Evolutionary conservation across 2,113 vertebrate genomes (phyloP).

Genomic region (Fregetta grallaria): DNA sequence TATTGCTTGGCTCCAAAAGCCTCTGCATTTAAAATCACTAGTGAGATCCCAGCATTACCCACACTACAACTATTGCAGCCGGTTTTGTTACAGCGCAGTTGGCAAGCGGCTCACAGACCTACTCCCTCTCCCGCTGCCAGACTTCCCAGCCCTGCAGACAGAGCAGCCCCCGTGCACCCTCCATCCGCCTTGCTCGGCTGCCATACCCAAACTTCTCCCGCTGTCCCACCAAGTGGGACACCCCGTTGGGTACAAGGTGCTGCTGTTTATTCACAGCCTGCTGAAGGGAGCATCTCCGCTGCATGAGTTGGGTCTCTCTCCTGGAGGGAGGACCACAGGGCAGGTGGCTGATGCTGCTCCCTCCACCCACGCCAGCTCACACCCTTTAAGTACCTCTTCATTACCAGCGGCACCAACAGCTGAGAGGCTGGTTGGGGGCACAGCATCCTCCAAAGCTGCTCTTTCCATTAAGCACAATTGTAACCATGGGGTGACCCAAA

Average conservation of each 20-base stretch:
- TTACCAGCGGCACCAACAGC: neutral
- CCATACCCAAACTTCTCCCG: neutral
- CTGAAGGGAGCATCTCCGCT: neutral
- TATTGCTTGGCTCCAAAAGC: neutral
- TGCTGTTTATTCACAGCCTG: neutral
- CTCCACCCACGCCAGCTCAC: neutral
- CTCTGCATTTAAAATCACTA: neutral
- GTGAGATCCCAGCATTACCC: neutral
- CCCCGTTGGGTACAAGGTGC: fast-evolving
- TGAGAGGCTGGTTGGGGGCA: neutral
- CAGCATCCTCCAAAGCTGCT: neutral
- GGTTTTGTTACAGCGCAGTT: neutral
- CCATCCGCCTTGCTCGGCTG: fast-evolving
- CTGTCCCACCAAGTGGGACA: neutral
- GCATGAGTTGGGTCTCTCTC: neutral
- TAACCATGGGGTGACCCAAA: too few species aligned
- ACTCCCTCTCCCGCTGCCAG: neutral
- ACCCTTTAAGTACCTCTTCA: neutral
- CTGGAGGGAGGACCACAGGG: neutral
- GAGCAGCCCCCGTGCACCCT: neutral
- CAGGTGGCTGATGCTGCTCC: neutral
- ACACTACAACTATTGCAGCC: too few species aligned
- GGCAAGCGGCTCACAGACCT: neutral
- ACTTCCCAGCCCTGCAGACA: neutral
- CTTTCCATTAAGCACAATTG: fast-evolving